These are phyloP conservation scores for Notodonta ziczac DNA, from an alignment of 2,888 invertebrate genomes.

Conservation along the genomic window DNA sequence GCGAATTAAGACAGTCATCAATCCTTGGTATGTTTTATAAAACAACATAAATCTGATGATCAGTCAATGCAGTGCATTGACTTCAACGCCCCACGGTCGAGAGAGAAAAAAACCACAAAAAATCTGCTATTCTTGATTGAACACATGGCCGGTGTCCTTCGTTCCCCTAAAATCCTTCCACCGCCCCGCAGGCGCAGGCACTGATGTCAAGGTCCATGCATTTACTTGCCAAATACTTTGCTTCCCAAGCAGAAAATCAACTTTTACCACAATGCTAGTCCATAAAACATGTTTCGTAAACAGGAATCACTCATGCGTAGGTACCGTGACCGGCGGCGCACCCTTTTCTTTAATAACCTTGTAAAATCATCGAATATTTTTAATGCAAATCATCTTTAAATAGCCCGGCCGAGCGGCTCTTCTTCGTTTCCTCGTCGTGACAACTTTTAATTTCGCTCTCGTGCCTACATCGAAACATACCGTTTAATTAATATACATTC, in stretches of 20 bases:
- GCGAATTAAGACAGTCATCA: no score
- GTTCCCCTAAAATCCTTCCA: neutral
- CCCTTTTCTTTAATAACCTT: constrained; percentile 37
- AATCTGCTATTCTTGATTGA: no score
- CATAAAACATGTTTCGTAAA: constrained; percentile 76
- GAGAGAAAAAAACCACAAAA: no score
- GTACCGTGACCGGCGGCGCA: constrained; percentile 33
- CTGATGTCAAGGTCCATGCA: constrained; percentile 53
- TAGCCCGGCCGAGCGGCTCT: constrained; percentile 13
- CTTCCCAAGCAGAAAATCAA: constrained; percentile 76
- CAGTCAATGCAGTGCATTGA: no score
- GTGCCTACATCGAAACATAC: neutral
- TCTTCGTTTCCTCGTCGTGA: constrained; percentile 17
- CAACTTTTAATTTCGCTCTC: constrained; percentile 7
- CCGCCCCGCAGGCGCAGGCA: constrained; percentile 11
- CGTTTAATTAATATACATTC: constrained; percentile 6
- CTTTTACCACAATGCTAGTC: constrained; percentile 74
- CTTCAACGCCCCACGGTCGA: no score
- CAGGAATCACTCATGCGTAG: constrained; percentile 63
- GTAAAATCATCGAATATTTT: constrained; percentile 30
- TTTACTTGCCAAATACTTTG: constrained; percentile 51
- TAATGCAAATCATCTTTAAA: constrained; percentile 35
- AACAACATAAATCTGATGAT: no score
- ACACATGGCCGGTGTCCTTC: neutral
- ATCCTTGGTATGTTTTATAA: no score